Conservation (phyloP, 2,113 vertebrate genomes). For the Podarcis cretensis region DNA sequence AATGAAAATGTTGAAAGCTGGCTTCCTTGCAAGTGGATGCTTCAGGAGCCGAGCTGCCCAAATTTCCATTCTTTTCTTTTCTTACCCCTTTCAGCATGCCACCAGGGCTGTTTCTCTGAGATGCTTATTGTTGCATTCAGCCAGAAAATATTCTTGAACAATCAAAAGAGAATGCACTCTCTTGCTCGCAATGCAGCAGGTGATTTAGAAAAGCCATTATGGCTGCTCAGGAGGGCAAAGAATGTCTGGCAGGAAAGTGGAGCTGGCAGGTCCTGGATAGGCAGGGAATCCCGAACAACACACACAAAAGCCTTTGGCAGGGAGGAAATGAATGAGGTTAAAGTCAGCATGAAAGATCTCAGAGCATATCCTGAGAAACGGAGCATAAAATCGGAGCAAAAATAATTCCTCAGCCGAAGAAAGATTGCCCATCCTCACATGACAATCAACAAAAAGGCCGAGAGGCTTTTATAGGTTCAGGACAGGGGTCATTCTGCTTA, state of each 20-base stretch:
- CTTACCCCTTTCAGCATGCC: neutral
- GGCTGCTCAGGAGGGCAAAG: neutral
- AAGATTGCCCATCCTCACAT: neutral
- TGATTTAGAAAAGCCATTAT: constrained; percentile 7
- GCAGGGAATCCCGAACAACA: neutral
- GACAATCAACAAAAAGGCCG: neutral
- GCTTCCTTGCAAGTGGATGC: neutral
- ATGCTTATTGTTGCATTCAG: neutral
- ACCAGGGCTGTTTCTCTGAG: neutral
- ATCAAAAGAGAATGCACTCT: neutral
- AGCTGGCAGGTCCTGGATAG: neutral
- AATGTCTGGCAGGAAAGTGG: constrained; percentile 2
- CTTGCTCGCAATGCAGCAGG: neutral
- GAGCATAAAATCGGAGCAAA: neutral
- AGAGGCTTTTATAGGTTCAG: neutral
- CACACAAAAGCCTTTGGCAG: neutral
- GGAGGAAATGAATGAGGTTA: neutral
- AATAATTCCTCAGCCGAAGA: neutral
- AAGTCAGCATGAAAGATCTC: neutral
- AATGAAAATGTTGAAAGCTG: neutral
- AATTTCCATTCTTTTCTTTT: neutral
- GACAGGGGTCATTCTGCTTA: neutral
- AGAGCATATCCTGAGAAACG: neutral
- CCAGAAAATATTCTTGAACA: neutral
- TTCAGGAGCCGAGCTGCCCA: neutral